Evolutionary conservation across 2,113 vertebrate genomes (phyloP).

Genomic region (Psephotus haematonotus): DNA sequence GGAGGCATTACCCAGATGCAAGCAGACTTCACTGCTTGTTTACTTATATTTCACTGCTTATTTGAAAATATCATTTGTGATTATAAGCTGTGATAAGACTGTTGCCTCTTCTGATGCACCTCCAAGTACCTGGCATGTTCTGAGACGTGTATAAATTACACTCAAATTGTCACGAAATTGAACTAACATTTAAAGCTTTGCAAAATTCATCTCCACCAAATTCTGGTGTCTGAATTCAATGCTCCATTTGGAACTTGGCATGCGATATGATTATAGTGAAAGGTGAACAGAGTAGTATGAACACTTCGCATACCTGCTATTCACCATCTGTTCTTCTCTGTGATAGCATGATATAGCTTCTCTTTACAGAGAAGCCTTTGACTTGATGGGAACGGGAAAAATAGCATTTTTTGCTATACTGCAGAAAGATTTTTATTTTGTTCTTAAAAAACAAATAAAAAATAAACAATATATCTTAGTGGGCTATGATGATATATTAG

Average conservation of each 20-base stretch:
- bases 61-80: not conserved
- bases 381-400: not conserved
- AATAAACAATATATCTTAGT: not conserved
- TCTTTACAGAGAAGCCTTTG: not conserved
- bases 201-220: constrained; percentile 31
- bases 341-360: constrained; percentile 17
- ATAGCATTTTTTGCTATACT: not conserved
- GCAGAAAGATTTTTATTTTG: not conserved
- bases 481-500: not conserved
- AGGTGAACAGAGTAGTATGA: constrained; percentile 60
- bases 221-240: constrained; percentile 39
- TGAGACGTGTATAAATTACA: not conserved
- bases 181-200: constrained; percentile 27
- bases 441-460: not conserved
- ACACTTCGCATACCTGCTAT: constrained; percentile 60
- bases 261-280: constrained; percentile 44
- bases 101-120: not conserved
- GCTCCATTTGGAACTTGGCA: constrained; percentile 46
- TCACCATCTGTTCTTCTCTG: constrained; percentile 59
- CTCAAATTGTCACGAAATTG: constrained; percentile 22
- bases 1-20: not conserved
- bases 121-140: not conserved
- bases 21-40: not conserved
- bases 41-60: not conserved
- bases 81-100: not conserved